A percentile compares a stretch with the other conserved stretches of the same genome.
Evolutionary conservation across 2,888 invertebrate genomes (phyloP).

Genomic region (Leptodirus hochenwartii): DNA sequence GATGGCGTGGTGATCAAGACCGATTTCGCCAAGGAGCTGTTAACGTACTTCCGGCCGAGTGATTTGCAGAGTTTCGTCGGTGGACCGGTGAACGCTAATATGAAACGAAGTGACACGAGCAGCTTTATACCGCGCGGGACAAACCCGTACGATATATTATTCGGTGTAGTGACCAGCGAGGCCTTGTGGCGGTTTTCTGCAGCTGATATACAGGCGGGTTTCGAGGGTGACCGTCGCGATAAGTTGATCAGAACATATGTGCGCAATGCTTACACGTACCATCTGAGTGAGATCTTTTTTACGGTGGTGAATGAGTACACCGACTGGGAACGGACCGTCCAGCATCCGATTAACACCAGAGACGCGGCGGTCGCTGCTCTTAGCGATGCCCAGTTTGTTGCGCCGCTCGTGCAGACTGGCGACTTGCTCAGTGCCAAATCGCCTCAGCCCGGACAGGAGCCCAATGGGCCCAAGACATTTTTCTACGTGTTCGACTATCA

Average conservation of each 20-base stretch:
- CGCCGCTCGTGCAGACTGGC: constrained; percentile 73
- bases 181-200: constrained; percentile 84
- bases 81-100: constrained; percentile 39
- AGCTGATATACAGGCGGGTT: constrained; percentile 64
- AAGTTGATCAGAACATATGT: constrained; percentile 82
- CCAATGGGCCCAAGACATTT: constrained; percentile 58
- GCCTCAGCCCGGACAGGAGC: constrained; percentile 35
- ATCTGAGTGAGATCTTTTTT: constrained; percentile 90
- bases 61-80: constrained; percentile 44
- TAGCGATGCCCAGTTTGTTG: constrained; percentile 87
- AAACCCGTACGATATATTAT: constrained; percentile 65
- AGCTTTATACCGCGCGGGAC: constrained; percentile 34
- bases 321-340: constrained; percentile 86
- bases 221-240: constrained; percentile 75
- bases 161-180: constrained; percentile 82
- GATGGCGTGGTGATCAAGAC: constrained; percentile 87
- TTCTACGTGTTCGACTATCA: constrained; percentile 89
- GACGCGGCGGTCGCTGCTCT: constrained; percentile 82
- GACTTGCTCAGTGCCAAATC: constrained; percentile 58
- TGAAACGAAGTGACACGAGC: constrained; percentile 42
- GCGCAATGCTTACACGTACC: constrained; percentile 86
- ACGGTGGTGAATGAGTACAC: constrained; percentile 96
- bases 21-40: constrained; percentile 63
- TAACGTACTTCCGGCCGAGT: constrained; percentile 48
- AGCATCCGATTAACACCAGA: constrained; percentile 74